phyloP scores from a whole-genome alignment of 2,113 vertebrate species.

The Tachysurus fulvidraco region DNA sequence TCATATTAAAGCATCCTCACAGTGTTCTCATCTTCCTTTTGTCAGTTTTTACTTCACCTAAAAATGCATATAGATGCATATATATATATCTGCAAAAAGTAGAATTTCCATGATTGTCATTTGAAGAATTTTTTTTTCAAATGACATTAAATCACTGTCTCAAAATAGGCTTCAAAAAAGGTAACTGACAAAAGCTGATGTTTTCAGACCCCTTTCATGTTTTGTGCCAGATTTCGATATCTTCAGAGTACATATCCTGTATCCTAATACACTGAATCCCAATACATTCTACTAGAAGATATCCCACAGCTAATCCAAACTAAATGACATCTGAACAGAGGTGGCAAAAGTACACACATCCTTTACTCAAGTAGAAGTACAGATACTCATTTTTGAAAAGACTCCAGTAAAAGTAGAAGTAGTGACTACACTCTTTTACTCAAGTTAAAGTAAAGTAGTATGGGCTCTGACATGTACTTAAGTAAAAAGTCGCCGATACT shows the following conservation, averaged over 20 bases:
- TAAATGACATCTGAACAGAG: constrained; percentile 32
- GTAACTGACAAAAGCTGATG: neutral
- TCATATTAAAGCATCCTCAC: neutral
- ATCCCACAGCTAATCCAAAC: neutral
- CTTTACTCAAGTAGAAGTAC: no score
- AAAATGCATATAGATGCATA: no score
- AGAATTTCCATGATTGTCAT: neutral
- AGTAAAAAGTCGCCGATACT: no score
- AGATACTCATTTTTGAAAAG: no score
- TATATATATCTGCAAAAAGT: neutral
- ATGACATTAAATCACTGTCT: neutral
- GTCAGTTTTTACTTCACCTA: neutral
- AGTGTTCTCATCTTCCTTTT: no score
- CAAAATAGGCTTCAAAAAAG: neutral
- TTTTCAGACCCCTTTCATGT: neutral
- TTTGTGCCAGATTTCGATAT: neutral
- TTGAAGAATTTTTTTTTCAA: neutral
- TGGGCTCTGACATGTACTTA: no score
- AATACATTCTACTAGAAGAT: neutral
- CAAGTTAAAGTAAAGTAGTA: no score
- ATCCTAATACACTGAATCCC: neutral
- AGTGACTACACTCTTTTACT: no score
- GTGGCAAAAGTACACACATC: no score
- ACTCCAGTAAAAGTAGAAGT: no score
- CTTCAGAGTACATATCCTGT: neutral